Base-by-base conservation (phyloP, 2,797 vertebrate genomes). In the Cirrhinus molitorella region DNA sequence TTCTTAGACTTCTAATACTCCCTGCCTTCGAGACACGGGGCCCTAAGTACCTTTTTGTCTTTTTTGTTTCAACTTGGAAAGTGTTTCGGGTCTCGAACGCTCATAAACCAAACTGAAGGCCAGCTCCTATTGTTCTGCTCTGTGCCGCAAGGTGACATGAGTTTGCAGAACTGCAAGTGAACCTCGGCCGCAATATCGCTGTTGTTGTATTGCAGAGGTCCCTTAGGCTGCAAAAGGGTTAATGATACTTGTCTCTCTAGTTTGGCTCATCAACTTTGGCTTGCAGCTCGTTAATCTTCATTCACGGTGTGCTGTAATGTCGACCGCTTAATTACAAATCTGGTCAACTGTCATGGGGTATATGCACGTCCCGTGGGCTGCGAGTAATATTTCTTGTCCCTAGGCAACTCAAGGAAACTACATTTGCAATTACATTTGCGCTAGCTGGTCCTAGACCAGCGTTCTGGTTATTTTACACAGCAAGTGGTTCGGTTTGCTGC, bases 301-400 rank as follows among this genome's bases (percentile, higher is more conserved):
- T 78, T 72, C 49, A 65, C 31, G 81, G 53, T 43, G 65, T 47
- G 43, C 76, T 28, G 66, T 82, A 66, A 71, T 31, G 45, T 25
- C 19, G 37, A 71, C 65, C 28, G 45, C 66, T 83, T 79, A 94
- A 95, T 95, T 94, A 93, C 93, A 93, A 93, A 93, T 93, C 92
- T 88, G 77, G 84, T 91, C 89, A 90, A 92, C 92, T 93, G 92
- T 92, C 91, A 89, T 78, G 75, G 86, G 87, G 59, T 63, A 79
- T 77, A 83, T 87, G 90, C 65, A 61, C 66, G 76, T 92, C 92
- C 90, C 87, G 0, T 28, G 31, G 66, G 75, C 75, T 47, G 23
- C 25, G 17, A 16, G 34, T 53, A 71, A 72, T 81, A 78, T 53
- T 77, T 81, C 72, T 81, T 76, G 45, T 68, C 53, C 40, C 84